A percentile compares a stretch with the other conserved stretches of the same genome.
Evolutionary conservation across 2,888 invertebrate species (phyloP).

Genomic region (Ophioninae sp.): DNA sequence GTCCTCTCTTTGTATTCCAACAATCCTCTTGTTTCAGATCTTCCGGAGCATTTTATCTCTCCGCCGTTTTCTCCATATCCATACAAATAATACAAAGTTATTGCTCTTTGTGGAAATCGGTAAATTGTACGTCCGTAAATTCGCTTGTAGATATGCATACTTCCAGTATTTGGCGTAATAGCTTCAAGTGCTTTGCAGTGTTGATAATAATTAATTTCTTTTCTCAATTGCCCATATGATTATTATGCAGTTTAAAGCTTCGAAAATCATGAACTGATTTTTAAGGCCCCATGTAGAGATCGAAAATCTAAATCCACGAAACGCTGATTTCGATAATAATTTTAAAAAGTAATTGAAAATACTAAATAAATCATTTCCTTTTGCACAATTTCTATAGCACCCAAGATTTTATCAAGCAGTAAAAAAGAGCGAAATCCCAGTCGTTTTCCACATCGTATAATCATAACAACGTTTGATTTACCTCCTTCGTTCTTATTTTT

Average conservation of each 20-base stretch:
- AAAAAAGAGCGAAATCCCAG: background rate
- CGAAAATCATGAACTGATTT: background rate
- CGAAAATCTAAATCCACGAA: background rate
- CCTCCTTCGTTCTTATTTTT: slow-evolving; percentile 27
- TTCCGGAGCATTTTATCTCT: slow-evolving; percentile 50
- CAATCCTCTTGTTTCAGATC: slow-evolving; percentile 32
- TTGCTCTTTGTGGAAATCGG: background rate
- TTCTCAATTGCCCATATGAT: slow-evolving; percentile 12
- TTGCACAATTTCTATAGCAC: background rate
- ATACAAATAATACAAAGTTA: slow-evolving; percentile 33
- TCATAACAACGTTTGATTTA: slow-evolving; percentile 1
- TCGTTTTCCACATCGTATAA: background rate
- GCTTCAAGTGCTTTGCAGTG: slow-evolving; percentile 56
- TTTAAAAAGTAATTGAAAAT: background rate
- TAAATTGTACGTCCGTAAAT: background rate
- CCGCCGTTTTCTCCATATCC: slow-evolving; percentile 38
- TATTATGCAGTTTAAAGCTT: too few species aligned
- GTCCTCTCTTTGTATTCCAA: slow-evolving; percentile 34
- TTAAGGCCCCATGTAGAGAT: background rate
- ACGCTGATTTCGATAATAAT: background rate
- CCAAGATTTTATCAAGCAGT: background rate
- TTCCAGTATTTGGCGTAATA: slow-evolving; percentile 48
- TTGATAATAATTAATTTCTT: slow-evolving; percentile 12
- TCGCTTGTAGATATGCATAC: background rate
- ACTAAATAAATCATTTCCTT: background rate